Conservation (phyloP, 2,797 vertebrate species). For the Scomberomorus guttatus region DNA sequence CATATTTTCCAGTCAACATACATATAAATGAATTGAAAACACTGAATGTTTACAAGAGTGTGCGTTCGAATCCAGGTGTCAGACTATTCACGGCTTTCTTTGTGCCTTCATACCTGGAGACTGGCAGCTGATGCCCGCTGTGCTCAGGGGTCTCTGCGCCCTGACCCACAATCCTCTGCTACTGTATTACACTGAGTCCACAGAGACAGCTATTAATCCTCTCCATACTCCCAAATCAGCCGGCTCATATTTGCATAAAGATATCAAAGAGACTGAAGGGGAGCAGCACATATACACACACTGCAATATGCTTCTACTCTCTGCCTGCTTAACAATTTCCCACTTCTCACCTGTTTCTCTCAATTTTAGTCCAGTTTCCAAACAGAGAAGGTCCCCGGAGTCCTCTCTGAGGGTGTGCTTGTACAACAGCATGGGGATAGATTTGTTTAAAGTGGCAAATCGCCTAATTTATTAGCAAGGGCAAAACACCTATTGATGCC, state of each 20-base stretch:
- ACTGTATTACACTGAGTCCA: slow-evolving; percentile 53
- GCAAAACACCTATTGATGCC: slow-evolving; percentile 78
- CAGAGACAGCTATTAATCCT: slow-evolving; percentile 72
- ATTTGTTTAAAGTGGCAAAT: slow-evolving; percentile 78
- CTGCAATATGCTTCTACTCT: slow-evolving; percentile 40
- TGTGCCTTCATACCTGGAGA: slow-evolving; percentile 48
- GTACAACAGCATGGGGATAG: slow-evolving; percentile 50
- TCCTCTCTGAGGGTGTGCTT: slow-evolving; percentile 21
- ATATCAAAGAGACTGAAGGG: slow-evolving; percentile 74
- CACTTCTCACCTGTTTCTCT: slow-evolving; percentile 66
- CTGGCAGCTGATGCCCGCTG: slow-evolving; percentile 66
- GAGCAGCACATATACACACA: slow-evolving; percentile 33
- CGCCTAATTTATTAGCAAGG: slow-evolving; percentile 79
- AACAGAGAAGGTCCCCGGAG: slow-evolving; percentile 42
- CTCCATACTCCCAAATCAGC: slow-evolving; percentile 65
- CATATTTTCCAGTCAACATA: slow-evolving; percentile 13
- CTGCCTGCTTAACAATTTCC: slow-evolving; percentile 42
- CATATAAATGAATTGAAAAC: background rate
- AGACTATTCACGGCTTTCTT: background rate
- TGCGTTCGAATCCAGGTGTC: slow-evolving; percentile 49
- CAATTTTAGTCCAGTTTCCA: slow-evolving; percentile 7
- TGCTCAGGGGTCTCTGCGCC: slow-evolving; percentile 48
- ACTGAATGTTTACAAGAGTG: background rate
- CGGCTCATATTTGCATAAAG: slow-evolving; percentile 77
- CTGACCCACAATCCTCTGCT: slow-evolving; percentile 73